Percentiles rank a stretch among this genome's conserved stretches.
Conservation (phyloP, 2,888 invertebrate genomes). For the Callimorpha dominula region DNA sequence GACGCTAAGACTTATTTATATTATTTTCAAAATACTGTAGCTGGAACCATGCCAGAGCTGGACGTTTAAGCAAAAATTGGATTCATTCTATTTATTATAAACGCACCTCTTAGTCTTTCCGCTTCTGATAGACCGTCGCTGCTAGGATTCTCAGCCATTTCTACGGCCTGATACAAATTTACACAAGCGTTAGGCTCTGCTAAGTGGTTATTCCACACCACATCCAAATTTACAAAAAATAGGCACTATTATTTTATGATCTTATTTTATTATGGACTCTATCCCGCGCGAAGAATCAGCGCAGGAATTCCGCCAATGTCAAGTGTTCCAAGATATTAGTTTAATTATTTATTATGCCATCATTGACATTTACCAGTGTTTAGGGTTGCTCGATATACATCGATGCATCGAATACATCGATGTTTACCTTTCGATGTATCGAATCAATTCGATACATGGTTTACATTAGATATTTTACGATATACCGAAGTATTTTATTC, state of each 20-base stretch:
- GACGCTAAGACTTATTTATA: not conserved
- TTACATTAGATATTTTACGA: too few species aligned
- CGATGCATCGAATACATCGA: too few species aligned
- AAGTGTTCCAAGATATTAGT: too few species aligned
- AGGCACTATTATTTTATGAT: too few species aligned
- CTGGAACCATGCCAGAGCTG: not conserved
- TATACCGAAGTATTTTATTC: too few species aligned
- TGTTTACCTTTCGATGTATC: too few species aligned
- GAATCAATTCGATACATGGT: too few species aligned
- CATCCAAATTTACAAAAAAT: not conserved
- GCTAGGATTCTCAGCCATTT: conserved; percentile 74
- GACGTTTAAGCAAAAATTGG: not conserved
- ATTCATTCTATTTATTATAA: not conserved
- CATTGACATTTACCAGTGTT: not conserved
- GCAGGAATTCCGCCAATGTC: too few species aligned
- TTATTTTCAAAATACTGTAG: not conserved
- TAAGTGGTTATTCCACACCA: not conserved
- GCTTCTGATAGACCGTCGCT: conserved; percentile 75
- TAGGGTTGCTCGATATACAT: too few species aligned
- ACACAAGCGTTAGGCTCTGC: too few species aligned
- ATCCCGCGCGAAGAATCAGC: not conserved
- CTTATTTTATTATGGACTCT: too few species aligned
- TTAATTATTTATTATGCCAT: not conserved
- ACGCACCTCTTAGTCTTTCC: conserved; percentile 74
- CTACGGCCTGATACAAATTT: not conserved